phyloP scores from a whole-genome alignment of 1,140 invertebrate genomes.

The Neodiprion fabricii region DNA sequence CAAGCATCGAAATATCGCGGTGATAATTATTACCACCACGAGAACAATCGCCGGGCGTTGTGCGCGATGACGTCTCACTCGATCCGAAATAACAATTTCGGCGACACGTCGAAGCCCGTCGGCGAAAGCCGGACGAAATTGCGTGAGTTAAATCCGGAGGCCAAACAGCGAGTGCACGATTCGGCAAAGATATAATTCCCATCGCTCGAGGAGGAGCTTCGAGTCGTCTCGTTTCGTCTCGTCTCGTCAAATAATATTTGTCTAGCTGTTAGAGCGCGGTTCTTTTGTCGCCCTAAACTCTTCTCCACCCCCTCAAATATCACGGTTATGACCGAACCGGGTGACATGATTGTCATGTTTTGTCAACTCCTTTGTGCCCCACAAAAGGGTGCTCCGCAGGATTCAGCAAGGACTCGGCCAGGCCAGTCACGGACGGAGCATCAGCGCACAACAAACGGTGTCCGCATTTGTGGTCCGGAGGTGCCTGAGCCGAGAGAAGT shows the following conservation, averaged over 20 bases:
- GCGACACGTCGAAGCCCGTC: no score
- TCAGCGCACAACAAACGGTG: constrained; percentile 20
- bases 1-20: no score
- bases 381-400: constrained; percentile 6
- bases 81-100: no score
- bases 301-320: constrained; percentile 44
- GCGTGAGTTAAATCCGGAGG: neutral
- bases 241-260: constrained; percentile 52
- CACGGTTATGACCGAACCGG: constrained; percentile 34
- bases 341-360: constrained; percentile 56
- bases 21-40: no score
- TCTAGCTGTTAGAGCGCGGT: constrained; percentile 32
- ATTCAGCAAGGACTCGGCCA: constrained; percentile 24
- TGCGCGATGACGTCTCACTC: no score
- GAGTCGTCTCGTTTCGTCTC: constrained; percentile 10
- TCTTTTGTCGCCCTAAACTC: constrained; percentile 25
- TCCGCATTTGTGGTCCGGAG: constrained; percentile 15
- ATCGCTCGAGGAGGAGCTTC: no score
- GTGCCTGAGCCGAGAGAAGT: constrained; percentile 38
- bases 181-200: neutral
- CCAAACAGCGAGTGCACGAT: neutral
- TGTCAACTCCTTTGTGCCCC: constrained; percentile 56
- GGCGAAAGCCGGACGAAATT: neutral
- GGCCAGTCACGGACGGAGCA: constrained; percentile 22
- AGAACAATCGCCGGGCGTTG: no score